Percentiles rank a stretch among this genome's conserved stretches.
These are phyloP conservation scores for Premnoplex brunnescens DNA, from an alignment of 2,797 vertebrate species.

Conservation along the genomic window DNA sequence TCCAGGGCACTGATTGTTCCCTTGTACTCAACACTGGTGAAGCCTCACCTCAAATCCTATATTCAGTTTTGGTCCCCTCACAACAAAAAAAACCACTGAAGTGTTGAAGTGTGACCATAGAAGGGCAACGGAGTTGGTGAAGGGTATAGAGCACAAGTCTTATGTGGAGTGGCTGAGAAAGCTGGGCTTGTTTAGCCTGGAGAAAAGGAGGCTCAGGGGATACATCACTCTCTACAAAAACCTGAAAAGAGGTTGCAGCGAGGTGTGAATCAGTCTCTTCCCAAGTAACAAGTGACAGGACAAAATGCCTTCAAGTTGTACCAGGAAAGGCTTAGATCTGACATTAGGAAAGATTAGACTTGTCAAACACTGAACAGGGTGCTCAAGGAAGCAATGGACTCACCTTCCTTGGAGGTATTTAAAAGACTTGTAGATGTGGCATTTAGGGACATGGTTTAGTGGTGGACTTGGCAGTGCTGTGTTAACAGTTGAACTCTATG, in stretches of 20 bases:
- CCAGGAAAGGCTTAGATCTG: background rate
- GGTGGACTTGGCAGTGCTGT: background rate
- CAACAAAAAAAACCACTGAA: background rate
- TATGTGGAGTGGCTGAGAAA: background rate
- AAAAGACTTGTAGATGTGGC: background rate
- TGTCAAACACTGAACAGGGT: background rate
- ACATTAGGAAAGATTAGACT: background rate
- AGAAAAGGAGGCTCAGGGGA: background rate
- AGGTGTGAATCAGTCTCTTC: background rate
- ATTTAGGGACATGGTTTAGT: background rate
- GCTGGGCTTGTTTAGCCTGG: accelerated
- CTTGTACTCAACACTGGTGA: accelerated
- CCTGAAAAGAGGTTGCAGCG: background rate
- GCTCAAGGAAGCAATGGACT: background rate
- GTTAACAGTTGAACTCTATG: background rate
- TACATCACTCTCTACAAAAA: background rate
- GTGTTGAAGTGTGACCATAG: background rate
- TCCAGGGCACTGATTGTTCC: accelerated
- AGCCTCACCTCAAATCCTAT: background rate
- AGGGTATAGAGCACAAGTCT: background rate
- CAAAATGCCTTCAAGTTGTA: background rate
- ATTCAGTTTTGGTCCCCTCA: background rate
- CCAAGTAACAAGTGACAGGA: background rate
- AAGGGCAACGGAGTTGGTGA: background rate
- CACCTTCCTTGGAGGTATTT: background rate